These are phyloP conservation scores for Phalloptychus januarius DNA, from an alignment of 2,797 vertebrate genomes.

Conservation along the genomic window DNA sequence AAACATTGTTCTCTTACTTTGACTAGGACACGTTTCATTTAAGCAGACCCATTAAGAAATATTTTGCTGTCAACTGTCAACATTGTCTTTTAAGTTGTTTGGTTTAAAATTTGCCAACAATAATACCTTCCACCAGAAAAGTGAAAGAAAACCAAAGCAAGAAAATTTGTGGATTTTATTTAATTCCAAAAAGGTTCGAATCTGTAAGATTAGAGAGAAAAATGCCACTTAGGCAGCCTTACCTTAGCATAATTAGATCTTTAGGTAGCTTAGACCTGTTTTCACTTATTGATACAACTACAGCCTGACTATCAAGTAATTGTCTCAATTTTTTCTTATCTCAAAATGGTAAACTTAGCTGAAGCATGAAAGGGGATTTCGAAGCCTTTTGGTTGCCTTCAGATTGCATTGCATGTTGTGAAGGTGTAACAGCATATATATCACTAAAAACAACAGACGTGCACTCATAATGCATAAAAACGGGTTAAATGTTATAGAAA, in stretches of 20 bases:
- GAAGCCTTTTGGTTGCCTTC: neutral
- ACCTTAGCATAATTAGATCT: neutral
- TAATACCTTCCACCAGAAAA: neutral
- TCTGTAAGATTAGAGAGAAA: neutral
- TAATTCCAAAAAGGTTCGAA: neutral
- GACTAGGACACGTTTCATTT: neutral
- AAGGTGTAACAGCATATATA: neutral
- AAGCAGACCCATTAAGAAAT: neutral
- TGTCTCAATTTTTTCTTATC: neutral
- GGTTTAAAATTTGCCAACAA: neutral
- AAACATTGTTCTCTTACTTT: neutral
- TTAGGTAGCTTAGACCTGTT: neutral
- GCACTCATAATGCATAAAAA: conserved; percentile 5
- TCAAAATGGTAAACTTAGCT: neutral
- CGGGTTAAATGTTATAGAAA: conserved; percentile 8
- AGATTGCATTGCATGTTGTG: neutral
- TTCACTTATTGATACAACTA: neutral
- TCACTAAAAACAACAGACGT: conserved; percentile 11
- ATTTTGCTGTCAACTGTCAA: neutral
- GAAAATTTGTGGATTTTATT: neutral
- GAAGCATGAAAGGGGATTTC: neutral
- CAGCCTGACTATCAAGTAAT: neutral
- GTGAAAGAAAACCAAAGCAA: neutral
- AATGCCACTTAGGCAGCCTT: neutral
- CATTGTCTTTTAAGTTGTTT: neutral